Conservation (phyloP, 2,888 invertebrate genomes). For the Mythimna lalbum region DNA sequence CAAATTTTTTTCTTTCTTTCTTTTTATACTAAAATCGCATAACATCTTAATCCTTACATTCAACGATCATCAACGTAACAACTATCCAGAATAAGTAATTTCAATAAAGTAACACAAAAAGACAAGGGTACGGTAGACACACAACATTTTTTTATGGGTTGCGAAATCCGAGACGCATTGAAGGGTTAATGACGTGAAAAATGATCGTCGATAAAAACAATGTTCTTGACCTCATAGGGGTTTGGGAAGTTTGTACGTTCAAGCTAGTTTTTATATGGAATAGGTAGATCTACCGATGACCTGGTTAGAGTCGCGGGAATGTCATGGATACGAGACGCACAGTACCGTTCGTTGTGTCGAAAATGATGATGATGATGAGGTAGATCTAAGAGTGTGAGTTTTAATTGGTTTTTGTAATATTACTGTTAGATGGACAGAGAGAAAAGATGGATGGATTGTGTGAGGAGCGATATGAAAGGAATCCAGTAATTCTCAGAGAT, state of each 20-base stretch:
- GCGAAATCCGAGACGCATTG: constrained; percentile 75
- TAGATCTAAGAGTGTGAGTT: no score
- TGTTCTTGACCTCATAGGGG: constrained; percentile 66
- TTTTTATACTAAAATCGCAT: no score
- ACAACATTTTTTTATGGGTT: constrained; percentile 65
- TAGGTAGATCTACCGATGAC: background rate
- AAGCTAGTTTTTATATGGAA: constrained; percentile 16
- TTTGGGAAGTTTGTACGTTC: constrained; percentile 43
- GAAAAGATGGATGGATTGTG: no score
- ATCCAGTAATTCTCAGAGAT: no score
- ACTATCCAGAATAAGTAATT: constrained; percentile 49
- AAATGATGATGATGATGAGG: no score
- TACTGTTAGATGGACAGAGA: no score
- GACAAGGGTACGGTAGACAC: constrained; percentile 56
- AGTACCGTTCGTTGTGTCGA: no score
- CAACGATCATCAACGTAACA: constrained; percentile 16
- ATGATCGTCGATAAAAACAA: constrained; percentile 70
- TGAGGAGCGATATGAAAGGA: no score
- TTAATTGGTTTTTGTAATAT: no score
- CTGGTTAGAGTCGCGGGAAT: no score
- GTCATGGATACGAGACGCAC: no score
- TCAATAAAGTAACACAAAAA: constrained; percentile 38
- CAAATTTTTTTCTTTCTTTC: background rate
- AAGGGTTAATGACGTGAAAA: constrained; percentile 78
- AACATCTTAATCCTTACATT: constrained; percentile 31